Conservation (phyloP, 1,140 invertebrate species). For the Drosophila sulfurigaster region DNA sequence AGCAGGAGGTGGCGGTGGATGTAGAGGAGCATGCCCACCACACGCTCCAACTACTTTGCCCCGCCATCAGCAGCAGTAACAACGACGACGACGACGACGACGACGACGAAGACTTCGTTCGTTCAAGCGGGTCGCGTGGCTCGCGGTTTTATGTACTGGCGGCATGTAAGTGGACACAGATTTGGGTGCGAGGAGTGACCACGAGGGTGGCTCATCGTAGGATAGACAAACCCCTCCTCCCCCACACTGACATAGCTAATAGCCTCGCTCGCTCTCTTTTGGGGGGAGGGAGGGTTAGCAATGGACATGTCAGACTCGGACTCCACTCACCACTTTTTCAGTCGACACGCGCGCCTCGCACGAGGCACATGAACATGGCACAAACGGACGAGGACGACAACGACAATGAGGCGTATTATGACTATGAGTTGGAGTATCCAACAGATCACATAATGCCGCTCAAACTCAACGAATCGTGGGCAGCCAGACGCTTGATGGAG, state of each 20-base stretch:
- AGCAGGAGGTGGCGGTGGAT: neutral
- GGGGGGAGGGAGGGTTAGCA: slow-evolving; percentile 31
- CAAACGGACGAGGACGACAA: slow-evolving; percentile 49
- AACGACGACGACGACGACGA: slow-evolving; percentile 11
- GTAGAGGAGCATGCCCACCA: slow-evolving; percentile 52
- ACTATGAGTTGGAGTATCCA: slow-evolving; percentile 28
- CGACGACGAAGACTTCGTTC: slow-evolving; percentile 39
- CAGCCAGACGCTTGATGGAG: slow-evolving; percentile 85
- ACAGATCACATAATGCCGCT: slow-evolving; percentile 84
- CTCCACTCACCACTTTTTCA: slow-evolving; percentile 45
- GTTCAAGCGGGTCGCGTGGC: slow-evolving; percentile 70
- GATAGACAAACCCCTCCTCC: slow-evolving; percentile 23
- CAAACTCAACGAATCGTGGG: slow-evolving; percentile 86
- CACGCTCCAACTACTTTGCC: slow-evolving; percentile 38
- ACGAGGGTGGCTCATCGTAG: slow-evolving; percentile 56
- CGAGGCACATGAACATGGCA: slow-evolving; percentile 54
- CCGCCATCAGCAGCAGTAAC: slow-evolving; percentile 21
- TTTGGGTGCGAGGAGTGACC: slow-evolving; percentile 7
- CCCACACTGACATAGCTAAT: slow-evolving; percentile 49
- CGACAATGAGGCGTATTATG: slow-evolving; percentile 9
- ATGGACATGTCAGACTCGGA: slow-evolving; percentile 53
- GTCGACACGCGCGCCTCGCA: slow-evolving; percentile 65
- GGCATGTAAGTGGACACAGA: slow-evolving; percentile 73
- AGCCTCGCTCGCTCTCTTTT: slow-evolving; percentile 43
- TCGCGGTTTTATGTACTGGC: slow-evolving; percentile 76